Base-by-base conservation (phyloP, 2,888 invertebrate genomes). In the Fragum fragum region DNA sequence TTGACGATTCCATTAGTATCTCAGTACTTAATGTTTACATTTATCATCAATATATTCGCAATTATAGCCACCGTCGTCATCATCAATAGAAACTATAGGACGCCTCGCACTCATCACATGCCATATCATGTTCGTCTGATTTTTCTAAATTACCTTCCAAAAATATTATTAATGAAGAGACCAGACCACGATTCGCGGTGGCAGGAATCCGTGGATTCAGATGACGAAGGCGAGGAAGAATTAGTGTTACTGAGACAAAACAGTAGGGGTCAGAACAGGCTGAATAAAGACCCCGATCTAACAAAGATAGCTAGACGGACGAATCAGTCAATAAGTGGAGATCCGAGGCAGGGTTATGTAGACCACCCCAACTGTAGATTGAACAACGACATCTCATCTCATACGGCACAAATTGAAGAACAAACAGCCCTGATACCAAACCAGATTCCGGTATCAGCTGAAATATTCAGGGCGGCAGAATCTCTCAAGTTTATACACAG, bases 21-120 rank as follows among this genome's bases (percentile, higher is more conserved):
- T 95, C 99, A 99, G 95, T 99, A 99, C 95, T 96, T 99, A 88
- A 96, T 99, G 72, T 99, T 99, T 95, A 99, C 99, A 78, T 99
- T 99, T 95, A 98, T 99, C 92, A 99, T 99, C 99, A 99, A 99
- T 95, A 99, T 99, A 81, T 98, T 99, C 93, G 98, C 99, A 96
- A 99, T 99, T 95, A 96, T 99, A 91, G 98, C 99, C 76, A 99
- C 99, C 36, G 99, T 99, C 88, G 97, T 99, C 94, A 99, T 99
- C 94, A 99, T 99, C 94, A 99, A 99, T 95, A 98, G 99, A 97
- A 99, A 99, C 95, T 99, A 99, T 96, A 96, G 99, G 29, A 95
- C 98, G 57, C 99, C 98, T 73, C 96, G 98, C 91, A 99, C 99
- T 47, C 99, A 99, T 95, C 97, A 97, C 95, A 99, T 99, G 99